Evolutionary conservation across 2,797 vertebrate genomes (phyloP).

Genomic region (Falco columbarius): DNA sequence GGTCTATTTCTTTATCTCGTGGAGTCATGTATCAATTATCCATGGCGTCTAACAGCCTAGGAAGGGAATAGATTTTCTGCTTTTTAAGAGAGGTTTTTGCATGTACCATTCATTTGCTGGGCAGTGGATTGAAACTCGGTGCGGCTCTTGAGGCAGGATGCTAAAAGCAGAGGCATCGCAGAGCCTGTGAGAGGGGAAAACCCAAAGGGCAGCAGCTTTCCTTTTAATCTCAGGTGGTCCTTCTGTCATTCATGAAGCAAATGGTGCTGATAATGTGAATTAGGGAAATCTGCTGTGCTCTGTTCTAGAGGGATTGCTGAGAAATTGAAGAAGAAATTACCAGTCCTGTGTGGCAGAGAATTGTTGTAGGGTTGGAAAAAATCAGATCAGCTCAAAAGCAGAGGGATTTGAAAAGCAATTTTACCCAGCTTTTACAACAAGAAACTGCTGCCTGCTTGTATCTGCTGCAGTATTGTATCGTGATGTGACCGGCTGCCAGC

Average conservation of each 20-base stretch:
- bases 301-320: neutral
- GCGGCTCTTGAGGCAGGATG: neutral
- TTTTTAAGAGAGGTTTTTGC: neutral
- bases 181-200: neutral
- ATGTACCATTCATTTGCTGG: neutral
- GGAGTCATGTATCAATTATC: neutral
- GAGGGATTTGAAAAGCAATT: neutral
- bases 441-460: neutral
- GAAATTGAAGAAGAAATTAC: neutral
- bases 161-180: neutral
- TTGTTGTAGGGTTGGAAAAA: neutral
- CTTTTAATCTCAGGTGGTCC: neutral
- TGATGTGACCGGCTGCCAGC: neutral
- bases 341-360: neutral
- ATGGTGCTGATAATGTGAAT: neutral
- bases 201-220: neutral
- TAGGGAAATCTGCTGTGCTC: neutral
- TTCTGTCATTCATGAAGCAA: neutral
- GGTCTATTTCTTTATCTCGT: neutral
- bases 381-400: neutral
- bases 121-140: neutral
- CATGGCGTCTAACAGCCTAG: neutral
- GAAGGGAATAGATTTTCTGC: neutral
- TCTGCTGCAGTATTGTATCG: fast-evolving
- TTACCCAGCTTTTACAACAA: neutral